A percentile compares a stretch with the other conserved stretches of the same genome.
phyloP scores from a whole-genome alignment of 2,797 vertebrate genomes.

The Cynodonichthys magdalenae region DNA sequence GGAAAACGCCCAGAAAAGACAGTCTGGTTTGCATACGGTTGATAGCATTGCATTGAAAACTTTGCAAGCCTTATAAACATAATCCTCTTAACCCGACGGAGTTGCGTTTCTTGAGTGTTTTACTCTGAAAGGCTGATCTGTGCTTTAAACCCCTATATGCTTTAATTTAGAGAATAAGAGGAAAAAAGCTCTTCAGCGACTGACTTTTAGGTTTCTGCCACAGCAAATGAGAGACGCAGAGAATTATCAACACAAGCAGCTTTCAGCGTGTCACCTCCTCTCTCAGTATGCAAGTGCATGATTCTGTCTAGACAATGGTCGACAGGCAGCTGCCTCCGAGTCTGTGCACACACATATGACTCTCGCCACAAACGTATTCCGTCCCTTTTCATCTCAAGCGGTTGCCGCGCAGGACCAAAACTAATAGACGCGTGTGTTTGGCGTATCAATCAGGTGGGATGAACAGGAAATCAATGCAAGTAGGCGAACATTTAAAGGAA shows the following conservation, averaged over 20 bases:
- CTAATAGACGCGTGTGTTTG: slow-evolving; percentile 51
- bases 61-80: slow-evolving; percentile 56
- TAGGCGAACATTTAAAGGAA: slow-evolving; percentile 39
- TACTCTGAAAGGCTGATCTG: slow-evolving; percentile 58
- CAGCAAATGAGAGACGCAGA: slow-evolving; percentile 45
- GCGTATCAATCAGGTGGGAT: slow-evolving; percentile 62
- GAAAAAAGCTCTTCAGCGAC: slow-evolving; percentile 43
- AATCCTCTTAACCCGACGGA: slow-evolving; percentile 66
- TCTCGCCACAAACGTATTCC: slow-evolving; percentile 17
- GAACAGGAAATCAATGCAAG: slow-evolving; percentile 59
- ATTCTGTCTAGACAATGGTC: slow-evolving; percentile 71
- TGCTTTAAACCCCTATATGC: slow-evolving; percentile 41
- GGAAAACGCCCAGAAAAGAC: slow-evolving; percentile 47
- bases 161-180: slow-evolving; percentile 12
- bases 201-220: slow-evolving; percentile 61
- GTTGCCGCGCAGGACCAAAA: slow-evolving; percentile 50
- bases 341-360: slow-evolving; percentile 18
- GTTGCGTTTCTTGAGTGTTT: slow-evolving; percentile 56
- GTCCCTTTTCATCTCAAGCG: slow-evolving; percentile 53
- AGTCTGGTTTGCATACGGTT: slow-evolving; percentile 45
- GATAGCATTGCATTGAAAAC: slow-evolving; percentile 61
- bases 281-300: slow-evolving; percentile 72
- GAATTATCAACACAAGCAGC: slow-evolving; percentile 63
- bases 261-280: slow-evolving; percentile 56
- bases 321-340: slow-evolving; percentile 70